phyloP scores from a whole-genome alignment of 2,113 vertebrate species.

The Myotis brandtii region DNA sequence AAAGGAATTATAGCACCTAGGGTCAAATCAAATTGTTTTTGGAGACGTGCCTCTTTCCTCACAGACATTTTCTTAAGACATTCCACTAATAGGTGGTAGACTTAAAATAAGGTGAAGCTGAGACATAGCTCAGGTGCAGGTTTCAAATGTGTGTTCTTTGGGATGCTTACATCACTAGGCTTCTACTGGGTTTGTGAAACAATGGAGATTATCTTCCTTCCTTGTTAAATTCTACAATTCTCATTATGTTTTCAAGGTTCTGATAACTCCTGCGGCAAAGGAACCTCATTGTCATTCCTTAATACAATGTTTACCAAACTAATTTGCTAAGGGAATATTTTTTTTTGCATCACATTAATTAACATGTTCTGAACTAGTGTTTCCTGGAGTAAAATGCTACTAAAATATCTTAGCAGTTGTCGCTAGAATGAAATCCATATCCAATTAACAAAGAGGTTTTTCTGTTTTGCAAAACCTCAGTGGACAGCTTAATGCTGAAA shows the following conservation, averaged over 20 bases:
- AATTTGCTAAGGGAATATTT: not conserved
- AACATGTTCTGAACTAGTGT: not conserved
- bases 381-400: not conserved
- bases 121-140: not conserved
- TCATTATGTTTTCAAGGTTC: conserved; percentile 1
- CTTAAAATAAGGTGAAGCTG: not conserved
- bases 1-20: not conserved
- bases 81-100: not conserved
- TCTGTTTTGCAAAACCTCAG: not conserved
- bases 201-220: not conserved
- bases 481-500: not conserved
- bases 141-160: not conserved
- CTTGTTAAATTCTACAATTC: not conserved
- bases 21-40: not conserved
- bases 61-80: not conserved
- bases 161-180: not conserved
- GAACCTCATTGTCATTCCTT: conserved; percentile 19
- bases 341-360: not conserved
- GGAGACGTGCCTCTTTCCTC: not conserved
- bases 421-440: not conserved
- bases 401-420: not conserved
- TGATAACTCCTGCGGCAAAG: not conserved
- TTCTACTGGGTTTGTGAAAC: not conserved
- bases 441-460: not conserved
- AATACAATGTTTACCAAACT: not conserved